Base-by-base conservation (phyloP, 92 coral and sea anemone genomes). In the Porites lobata region DNA sequence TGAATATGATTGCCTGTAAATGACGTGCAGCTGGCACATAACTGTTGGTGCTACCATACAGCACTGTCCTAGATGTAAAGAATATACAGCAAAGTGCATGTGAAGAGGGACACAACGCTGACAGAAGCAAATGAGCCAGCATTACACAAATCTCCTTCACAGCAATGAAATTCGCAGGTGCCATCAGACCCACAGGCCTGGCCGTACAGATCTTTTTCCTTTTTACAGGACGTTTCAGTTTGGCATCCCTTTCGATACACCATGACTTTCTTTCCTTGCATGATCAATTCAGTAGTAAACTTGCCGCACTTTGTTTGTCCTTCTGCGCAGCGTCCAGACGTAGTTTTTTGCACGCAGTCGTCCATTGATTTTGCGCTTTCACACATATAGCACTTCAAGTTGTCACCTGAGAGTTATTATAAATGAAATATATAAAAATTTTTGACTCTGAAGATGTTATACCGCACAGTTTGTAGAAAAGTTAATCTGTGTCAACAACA, bases 191-290 rank as follows among this genome's bases (percentile, higher is more conserved):
- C 29, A 24, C 84, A 80, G 1, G 20, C 65, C 65, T 80, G 84
- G 50, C 72, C 62, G 47, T 51, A 80, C 18, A 67, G 3, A 61
- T 80, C 84, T 1, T 66, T 80, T 9, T 22, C 58, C 22, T 66
- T 67, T 4, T 52, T 1, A 10, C 84, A 80, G 47, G 84, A 14
- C 13, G 8, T 38, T 9, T 29, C 52, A 58, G 9, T 50, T 1
- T 73, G 85, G 76, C 92, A 89, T 13, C 59, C 82, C 51, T 77
- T 89, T 21, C 92, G 62, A 68, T 77, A 78, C 72, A 84, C 64
- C 67, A 77, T 82, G 78, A 89, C 57, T n/a, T 89, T 80, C 38
- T 66, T 17, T 13, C 53, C 84, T 52, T 52, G 65, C 54, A 21
- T 52, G 51, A 51, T 52, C 75, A 80, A 50, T 51, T 80, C 84